Conservation (phyloP, 2,797 vertebrate species). For the Enoplosus armatus region DNA sequence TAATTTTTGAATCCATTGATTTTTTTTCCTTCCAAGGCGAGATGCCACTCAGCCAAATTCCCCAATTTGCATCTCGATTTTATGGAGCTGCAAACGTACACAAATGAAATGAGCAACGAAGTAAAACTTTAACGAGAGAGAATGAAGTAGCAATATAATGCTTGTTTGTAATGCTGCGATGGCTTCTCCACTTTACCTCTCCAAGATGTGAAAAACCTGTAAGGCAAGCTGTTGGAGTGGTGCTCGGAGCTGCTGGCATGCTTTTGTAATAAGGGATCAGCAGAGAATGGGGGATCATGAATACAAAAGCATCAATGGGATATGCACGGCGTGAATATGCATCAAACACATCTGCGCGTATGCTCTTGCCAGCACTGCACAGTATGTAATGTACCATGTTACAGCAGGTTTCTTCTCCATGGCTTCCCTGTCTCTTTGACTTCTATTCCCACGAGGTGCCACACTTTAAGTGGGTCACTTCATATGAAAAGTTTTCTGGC, state of each 20-base stretch:
- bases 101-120: slow-evolving; percentile 38
- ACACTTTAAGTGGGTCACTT: slow-evolving; percentile 69
- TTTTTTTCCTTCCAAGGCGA: slow-evolving; percentile 33
- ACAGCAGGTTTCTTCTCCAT: slow-evolving; percentile 44
- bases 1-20: slow-evolving; percentile 4
- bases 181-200: slow-evolving; percentile 58
- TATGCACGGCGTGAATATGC: slow-evolving; percentile 67
- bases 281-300: slow-evolving; percentile 70
- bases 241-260: slow-evolving; percentile 61
- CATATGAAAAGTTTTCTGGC: slow-evolving; percentile 55
- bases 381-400: slow-evolving; percentile 40
- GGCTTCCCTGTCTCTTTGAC: slow-evolving; percentile 47
- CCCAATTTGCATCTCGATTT: slow-evolving; percentile 53
- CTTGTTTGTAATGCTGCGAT: slow-evolving; percentile 45
- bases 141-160: slow-evolving; percentile 67
- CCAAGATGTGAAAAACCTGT: slow-evolving; percentile 65
- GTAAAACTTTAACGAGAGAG: slow-evolving; percentile 67
- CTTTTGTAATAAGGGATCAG: slow-evolving; percentile 72
- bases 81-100: slow-evolving; percentile 47
- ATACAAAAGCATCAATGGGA: slow-evolving; percentile 75
- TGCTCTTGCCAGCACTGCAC: slow-evolving; percentile 29
- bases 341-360: slow-evolving; percentile 68
- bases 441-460: slow-evolving; percentile 48
- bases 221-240: slow-evolving; percentile 62
- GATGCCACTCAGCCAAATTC: slow-evolving; percentile 38